Evolutionary conservation across 2,888 invertebrate genomes (phyloP).

Genomic region (Piscicola geometra): DNA sequence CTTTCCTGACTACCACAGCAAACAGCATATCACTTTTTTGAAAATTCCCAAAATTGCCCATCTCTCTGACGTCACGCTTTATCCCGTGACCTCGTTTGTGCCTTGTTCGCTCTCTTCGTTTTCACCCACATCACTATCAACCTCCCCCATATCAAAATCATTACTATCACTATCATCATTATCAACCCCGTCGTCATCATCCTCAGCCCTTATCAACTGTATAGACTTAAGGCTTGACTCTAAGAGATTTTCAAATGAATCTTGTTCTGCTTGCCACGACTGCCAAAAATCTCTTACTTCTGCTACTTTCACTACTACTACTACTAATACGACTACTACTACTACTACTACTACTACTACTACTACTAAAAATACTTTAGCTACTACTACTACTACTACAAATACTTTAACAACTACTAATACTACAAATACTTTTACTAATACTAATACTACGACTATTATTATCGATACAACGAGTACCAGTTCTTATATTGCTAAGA

Average conservation of each 20-base stretch:
- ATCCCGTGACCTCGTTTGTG: background rate
- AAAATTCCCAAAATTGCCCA: slow-evolving; percentile 4
- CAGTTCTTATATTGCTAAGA: background rate
- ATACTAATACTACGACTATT: background rate
- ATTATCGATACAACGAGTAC: background rate
- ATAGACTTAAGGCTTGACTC: slow-evolving; percentile 8
- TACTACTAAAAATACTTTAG: background rate
- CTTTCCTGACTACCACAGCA: background rate
- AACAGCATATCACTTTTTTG: slow-evolving; percentile 3
- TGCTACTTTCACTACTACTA: background rate
- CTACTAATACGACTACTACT: background rate
- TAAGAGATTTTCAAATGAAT: background rate
- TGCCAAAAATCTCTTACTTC: background rate
- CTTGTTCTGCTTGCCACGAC: background rate
- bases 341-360: background rate
- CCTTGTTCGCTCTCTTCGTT: background rate
- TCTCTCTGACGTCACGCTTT: slow-evolving; percentile 11
- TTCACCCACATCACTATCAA: background rate
- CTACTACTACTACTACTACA: background rate
- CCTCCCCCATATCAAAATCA: background rate
- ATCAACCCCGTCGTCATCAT: background rate
- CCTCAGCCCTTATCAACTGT: background rate
- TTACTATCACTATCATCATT: slow-evolving; percentile 4
- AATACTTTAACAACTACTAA: slow-evolving; percentile 1
- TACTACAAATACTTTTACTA: background rate